phyloP scores from a whole-genome alignment of 2,113 vertebrate species.

The Smithornis capensis region DNA sequence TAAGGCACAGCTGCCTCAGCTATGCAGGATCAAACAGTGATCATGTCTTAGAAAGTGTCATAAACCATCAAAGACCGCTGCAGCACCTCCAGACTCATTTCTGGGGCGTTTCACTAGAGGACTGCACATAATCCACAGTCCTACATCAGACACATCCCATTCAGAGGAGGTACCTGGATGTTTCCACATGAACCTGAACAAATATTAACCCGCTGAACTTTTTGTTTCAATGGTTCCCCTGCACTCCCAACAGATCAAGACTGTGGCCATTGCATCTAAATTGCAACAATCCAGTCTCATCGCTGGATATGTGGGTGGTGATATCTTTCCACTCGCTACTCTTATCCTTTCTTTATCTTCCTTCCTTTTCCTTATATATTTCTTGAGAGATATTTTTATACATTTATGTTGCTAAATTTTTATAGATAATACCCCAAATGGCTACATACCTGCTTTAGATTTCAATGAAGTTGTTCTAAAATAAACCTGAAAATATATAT shows the following conservation, averaged over 20 bases:
- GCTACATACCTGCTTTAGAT: not conserved
- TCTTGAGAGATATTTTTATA: not conserved
- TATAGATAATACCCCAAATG: not conserved
- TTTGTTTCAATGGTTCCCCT: not conserved
- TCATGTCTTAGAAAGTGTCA: not conserved
- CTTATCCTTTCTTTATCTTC: not conserved
- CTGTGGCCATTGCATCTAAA: not conserved
- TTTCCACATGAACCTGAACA: not conserved
- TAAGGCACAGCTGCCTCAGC: not conserved
- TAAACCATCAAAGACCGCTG: not conserved
- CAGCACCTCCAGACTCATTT: not conserved
- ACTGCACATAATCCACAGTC: not conserved
- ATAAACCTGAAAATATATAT: not conserved
- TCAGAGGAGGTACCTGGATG: not conserved
- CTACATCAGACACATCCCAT: not conserved
- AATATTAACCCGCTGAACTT: not conserved
- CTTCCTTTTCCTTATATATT: not conserved
- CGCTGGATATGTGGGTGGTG: not conserved
- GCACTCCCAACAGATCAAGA: not conserved
- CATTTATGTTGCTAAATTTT: not conserved
- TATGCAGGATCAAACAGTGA: not conserved
- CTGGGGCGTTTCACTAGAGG: not conserved
- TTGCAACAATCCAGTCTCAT: not conserved
- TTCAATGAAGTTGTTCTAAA: not conserved
- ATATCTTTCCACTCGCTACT: not conserved